phyloP scores from a whole-genome alignment of 2,888 invertebrate species.

The Yponomeuta sedellus region DNA sequence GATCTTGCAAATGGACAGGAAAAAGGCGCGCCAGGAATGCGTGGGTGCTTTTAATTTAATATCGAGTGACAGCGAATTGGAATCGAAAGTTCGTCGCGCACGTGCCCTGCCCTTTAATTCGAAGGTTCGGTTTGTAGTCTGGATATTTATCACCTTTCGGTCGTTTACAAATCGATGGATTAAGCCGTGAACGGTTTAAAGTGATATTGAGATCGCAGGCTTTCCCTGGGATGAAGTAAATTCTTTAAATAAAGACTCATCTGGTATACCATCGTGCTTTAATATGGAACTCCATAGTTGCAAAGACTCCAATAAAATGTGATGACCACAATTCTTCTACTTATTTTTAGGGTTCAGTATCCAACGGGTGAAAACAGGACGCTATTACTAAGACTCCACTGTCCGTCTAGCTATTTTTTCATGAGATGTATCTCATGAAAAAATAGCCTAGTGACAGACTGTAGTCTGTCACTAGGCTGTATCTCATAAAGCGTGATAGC shows the following conservation, averaged over 20 bases:
- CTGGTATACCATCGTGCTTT: too few relatives aligned
- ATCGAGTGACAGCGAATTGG: slow-evolving; percentile 74
- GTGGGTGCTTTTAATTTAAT: slow-evolving; percentile 76
- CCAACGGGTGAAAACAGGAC: too few relatives aligned
- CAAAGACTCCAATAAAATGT: too few relatives aligned
- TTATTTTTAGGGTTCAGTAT: too few relatives aligned
- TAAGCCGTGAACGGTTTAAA: not conserved
- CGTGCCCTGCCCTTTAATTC: slow-evolving; percentile 65
- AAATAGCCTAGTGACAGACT: too few relatives aligned
- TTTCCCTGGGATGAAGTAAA: not conserved
- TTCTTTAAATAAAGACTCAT: not conserved
- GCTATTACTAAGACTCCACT: too few relatives aligned
- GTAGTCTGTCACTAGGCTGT: too few relatives aligned
- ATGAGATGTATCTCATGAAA: too few relatives aligned
- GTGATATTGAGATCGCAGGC: not conserved
- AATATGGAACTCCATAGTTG: too few relatives aligned
- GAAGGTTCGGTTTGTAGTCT: slow-evolving; percentile 18
- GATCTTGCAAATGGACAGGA: slow-evolving; percentile 76
- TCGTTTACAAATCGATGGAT: slow-evolving; percentile 3
- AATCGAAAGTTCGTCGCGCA: slow-evolving; percentile 70
- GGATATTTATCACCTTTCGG: not conserved
- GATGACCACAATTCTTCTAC: too few relatives aligned
- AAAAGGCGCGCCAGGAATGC: slow-evolving; percentile 73
- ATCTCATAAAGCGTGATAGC: too few relatives aligned
- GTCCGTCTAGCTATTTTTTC: too few relatives aligned